A percentile compares a stretch with the other conserved stretches of the same genome.
phyloP scores from a whole-genome alignment of 2,888 invertebrate genomes.

The Stictocephala bisonia region DNA sequence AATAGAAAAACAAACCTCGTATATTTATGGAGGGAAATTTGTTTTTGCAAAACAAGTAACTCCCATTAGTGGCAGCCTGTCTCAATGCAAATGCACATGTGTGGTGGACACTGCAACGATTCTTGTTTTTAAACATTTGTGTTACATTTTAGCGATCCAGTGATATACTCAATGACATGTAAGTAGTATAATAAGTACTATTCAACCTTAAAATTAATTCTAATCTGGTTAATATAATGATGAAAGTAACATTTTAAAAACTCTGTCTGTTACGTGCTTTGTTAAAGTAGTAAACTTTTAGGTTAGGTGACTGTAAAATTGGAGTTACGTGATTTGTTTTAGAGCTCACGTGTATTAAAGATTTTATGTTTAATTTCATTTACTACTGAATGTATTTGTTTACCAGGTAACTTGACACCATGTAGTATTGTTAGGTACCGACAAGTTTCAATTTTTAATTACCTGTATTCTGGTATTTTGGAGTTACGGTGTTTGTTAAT shows the following conservation, averaged over 20 bases:
- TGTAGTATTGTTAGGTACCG: no score
- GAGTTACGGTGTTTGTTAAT: neutral
- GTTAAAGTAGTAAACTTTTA: neutral
- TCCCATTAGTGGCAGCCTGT: constrained; percentile 32
- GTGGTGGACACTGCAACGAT: neutral
- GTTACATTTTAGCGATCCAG: neutral
- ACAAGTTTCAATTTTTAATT: neutral
- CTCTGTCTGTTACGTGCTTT: constrained; percentile 1
- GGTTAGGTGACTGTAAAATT: neutral
- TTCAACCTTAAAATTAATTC: neutral
- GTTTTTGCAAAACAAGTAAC: constrained; percentile 19
- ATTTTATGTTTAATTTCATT: neutral
- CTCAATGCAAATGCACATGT: neutral
- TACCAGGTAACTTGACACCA: no score
- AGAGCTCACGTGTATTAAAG: neutral
- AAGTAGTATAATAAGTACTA: neutral
- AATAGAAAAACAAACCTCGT: constrained; percentile 30
- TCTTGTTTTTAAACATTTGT: neutral
- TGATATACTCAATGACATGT: neutral
- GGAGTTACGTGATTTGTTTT: constrained; percentile 12
- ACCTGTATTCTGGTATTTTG: neutral
- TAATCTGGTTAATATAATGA: neutral
- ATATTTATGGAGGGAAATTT: constrained; percentile 29
- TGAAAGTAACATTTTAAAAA: neutral
- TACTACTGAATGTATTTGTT: no score